Evolutionary conservation across 2,113 vertebrate species (phyloP).

Genomic region (Choloepus hoffmanni): DNA sequence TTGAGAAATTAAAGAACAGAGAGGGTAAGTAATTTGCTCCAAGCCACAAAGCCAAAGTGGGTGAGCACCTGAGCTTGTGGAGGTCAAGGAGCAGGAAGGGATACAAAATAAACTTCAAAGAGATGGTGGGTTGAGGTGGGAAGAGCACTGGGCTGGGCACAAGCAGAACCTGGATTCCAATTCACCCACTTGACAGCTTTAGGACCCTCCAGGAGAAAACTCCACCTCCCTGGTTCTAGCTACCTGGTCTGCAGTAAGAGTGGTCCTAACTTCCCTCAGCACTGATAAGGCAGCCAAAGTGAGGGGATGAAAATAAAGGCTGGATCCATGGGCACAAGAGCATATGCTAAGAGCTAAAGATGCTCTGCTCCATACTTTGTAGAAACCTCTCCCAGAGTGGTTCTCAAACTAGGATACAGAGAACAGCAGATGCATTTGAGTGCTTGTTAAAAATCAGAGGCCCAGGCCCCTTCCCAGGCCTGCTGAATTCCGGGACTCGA

Average conservation of each 20-base stretch:
- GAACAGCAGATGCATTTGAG: neutral
- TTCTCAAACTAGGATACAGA: neutral
- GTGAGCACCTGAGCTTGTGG: neutral
- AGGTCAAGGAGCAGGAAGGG: neutral
- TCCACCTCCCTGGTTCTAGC: neutral
- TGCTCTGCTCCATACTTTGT: too few relatives aligned
- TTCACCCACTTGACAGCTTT: neutral
- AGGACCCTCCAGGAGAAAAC: neutral
- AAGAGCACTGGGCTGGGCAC: neutral
- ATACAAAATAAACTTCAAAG: neutral
- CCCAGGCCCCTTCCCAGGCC: neutral
- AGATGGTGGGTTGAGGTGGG: neutral
- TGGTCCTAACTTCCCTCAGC: neutral
- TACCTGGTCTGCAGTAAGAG: neutral
- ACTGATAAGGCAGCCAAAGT: neutral
- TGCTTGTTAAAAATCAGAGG: neutral
- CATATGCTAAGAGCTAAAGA: neutral
- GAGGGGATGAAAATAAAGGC: neutral
- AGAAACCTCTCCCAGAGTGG: neutral
- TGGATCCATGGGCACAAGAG: neutral
- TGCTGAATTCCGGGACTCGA: neutral
- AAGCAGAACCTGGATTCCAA: neutral
- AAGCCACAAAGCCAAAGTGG: neutral
- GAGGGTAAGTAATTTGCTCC: neutral
- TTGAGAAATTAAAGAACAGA: slow-evolving; percentile 23